phyloP scores from a whole-genome alignment of 2,888 invertebrate genomes.

The Oscheius sp. region DNA sequence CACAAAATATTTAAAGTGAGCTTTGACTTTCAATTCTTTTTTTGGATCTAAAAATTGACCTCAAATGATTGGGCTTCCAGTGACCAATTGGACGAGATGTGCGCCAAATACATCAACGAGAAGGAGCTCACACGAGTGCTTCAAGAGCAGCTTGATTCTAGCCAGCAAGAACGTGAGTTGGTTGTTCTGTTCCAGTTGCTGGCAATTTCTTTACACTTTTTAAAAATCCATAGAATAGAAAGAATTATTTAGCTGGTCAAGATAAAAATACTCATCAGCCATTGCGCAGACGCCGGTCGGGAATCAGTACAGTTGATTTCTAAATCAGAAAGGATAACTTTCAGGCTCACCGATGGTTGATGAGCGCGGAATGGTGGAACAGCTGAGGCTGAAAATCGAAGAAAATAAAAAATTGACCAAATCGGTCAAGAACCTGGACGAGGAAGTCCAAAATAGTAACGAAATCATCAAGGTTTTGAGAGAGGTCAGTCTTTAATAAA shows the following conservation, averaged over 20 bases:
- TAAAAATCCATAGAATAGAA: neutral
- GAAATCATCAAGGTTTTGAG: constrained; percentile 39
- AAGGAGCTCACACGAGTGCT: constrained; percentile 31
- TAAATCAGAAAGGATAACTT: neutral
- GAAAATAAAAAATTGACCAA: neutral
- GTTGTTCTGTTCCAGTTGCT: neutral
- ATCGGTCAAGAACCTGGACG: constrained; percentile 16
- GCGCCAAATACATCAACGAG: constrained; percentile 35
- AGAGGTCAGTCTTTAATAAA: constrained; percentile 32
- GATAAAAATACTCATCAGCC: neutral
- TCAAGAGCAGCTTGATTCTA: constrained; percentile 24
- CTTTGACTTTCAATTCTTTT: no score
- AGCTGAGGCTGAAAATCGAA: neutral
- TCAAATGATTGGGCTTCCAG: constrained; percentile 13
- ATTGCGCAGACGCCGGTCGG: constrained; percentile 15
- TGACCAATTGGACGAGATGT: constrained; percentile 37
- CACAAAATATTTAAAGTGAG: no score
- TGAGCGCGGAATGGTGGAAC: neutral
- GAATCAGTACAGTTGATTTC: neutral
- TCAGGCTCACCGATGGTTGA: neutral
- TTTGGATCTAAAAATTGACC: no score
- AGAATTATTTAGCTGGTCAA: neutral
- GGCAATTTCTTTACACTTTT: neutral
- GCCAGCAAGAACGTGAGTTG: constrained; percentile 17
- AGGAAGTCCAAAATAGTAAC: constrained; percentile 35